Base-by-base conservation (phyloP, 2,113 vertebrate genomes). In the Paraplagusia blochii region DNA sequence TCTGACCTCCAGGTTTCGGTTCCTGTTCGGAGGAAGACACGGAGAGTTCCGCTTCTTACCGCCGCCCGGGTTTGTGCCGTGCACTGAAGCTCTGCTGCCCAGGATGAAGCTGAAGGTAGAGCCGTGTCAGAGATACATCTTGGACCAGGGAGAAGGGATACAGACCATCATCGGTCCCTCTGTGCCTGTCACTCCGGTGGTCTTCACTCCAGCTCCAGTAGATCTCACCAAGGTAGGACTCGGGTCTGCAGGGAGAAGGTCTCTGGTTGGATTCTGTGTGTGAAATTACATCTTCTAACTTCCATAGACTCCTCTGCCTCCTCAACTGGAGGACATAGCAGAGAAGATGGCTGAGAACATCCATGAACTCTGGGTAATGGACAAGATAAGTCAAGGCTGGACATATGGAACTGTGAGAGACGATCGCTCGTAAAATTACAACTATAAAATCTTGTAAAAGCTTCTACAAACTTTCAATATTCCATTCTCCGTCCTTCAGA, bases 1-100 rank as follows among this genome's bases (percentile, higher is more conserved):
- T 53, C 9, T 71, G 16, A 8, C 63, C 40, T 63, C 22, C 56
- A 98, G 95, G 81, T 86, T 95, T 39, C 91, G 90, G 75, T 93
- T 98, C 86, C 84, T 98, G 61, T 93, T 98, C 43, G 95, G 96
- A 10, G 95, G 94, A 40, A 84, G 89, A 52, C 93, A 98, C 11
- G 95, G 96, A 44, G 95, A 96, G 44, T 98, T 98, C 85, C 94
- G 92, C 63, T 98, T 96, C 65, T 90, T 98, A 38, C 96, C 96
- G 15, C 96, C 96, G 0, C 93, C 92, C 19, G 94, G 94, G 2
- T 98, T 95, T 58, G 90, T 91, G 40, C 91, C 94, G 1, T 97
- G 94, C 63, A 92, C 91, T 36, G 95, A 98, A 76, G 95, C 95
- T 43, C 88, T 96, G 14, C 88, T 98, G 0, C 95, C 95, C 0